Percentiles rank a stretch among this genome's conserved stretches.
phyloP scores from a whole-genome alignment of 1,140 invertebrate genomes.

The Lepidurus couesii region DNA sequence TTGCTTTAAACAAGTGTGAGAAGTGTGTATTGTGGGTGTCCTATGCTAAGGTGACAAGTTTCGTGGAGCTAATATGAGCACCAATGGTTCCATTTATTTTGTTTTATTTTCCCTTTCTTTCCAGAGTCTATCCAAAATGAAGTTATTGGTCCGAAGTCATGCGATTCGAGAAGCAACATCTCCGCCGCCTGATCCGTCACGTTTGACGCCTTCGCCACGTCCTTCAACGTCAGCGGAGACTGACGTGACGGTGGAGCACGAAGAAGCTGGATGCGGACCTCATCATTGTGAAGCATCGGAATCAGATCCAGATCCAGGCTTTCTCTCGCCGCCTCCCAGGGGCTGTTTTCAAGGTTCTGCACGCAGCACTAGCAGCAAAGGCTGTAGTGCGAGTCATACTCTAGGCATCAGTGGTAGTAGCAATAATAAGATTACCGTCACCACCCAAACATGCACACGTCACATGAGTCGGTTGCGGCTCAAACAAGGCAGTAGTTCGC shows the following conservation, averaged over 20 bases:
- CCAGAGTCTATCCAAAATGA: conserved; percentile 57
- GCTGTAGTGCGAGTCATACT: conserved; percentile 31
- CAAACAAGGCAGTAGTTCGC: conserved; percentile 57
- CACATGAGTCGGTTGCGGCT: conserved; percentile 46
- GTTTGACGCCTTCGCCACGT: conserved; percentile 38
- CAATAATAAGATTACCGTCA: conserved; percentile 29
- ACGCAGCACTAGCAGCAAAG: neutral
- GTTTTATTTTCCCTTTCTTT: neutral
- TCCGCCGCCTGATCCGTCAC: conserved; percentile 64
- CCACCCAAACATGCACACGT: conserved; percentile 27
- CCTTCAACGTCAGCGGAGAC: conserved; percentile 42
- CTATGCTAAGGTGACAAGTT: neutral
- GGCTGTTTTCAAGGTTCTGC: conserved; percentile 6
- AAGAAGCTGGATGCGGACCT: neutral
- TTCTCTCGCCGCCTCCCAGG: conserved; percentile 8
- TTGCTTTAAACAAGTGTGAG: neutral
- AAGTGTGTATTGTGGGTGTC: neutral
- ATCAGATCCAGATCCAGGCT: neutral
- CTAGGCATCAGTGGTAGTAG: conserved; percentile 31
- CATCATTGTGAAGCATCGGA: neutral
- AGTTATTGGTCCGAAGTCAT: conserved; percentile 78
- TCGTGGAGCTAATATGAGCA: too few relatives aligned
- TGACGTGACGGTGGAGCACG: conserved; percentile 5
- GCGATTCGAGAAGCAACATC: conserved; percentile 81
- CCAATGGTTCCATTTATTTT: too few relatives aligned